Evolutionary conservation across 2,797 vertebrate species (phyloP), one percentile per base, ranked within the genome.

Genomic region (Premnoplex brunnescens): DNA sequence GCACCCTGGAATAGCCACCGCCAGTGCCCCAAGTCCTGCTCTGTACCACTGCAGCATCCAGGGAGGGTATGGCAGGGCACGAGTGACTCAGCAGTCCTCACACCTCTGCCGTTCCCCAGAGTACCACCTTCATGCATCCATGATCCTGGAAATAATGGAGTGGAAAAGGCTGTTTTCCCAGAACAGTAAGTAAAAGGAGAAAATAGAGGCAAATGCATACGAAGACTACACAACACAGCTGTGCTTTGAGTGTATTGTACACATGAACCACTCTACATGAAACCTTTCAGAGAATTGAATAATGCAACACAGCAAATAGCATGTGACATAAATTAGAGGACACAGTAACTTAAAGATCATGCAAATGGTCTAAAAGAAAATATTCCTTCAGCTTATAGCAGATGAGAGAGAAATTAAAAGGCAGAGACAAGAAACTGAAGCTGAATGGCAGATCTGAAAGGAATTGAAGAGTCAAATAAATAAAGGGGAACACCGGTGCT

Each of bases 71-170:
- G 82, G 28, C 72, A 88, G 89, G 89, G 49, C 79, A 77, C 0
- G 0, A 73, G 60, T 77, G 94, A 95, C 81, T 91, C 85, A 91
- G 93, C 91, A 90, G 18, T 48, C 91, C 90, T 84, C 69, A 59
- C 91, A 88, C 91, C 88, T 92, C 82, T 73, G 85, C 66, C 63
- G 12, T 17, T 90, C 69, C 94, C 93, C 4, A 4, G 58, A 82
- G 86, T 56, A 82, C 11, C 62, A 67, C 15, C 62, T 90, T 95
- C 74, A 87, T 0, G 9, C 85, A 69, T 26, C 74, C 67, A n/a
- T n/a, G 74, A 41, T 10, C 91, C 93, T 62, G 93, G 60, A 97
- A 93, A 89, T 89, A 92, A 95, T 27, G 36, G 60, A 94, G 56
- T 43, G 44, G 41, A 92, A 95, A 82, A 91, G 49, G 36, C 63